Percentiles rank a stretch among this genome's conserved stretches.
These are phyloP conservation scores for Zaprionus taronus DNA, from an alignment of 1,140 invertebrate genomes.

Conservation along the genomic window DNA sequence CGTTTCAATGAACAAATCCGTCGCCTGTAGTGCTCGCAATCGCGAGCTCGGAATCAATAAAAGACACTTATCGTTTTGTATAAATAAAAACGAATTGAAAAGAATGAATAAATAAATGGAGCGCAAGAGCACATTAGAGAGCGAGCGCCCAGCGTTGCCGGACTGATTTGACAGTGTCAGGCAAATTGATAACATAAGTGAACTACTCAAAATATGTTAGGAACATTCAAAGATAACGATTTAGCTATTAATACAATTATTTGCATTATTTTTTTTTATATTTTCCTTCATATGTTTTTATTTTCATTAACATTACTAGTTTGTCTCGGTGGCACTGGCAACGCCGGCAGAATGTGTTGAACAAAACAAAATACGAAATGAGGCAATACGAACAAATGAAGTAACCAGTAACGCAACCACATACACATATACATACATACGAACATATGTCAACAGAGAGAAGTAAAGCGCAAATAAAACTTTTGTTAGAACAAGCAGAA, in stretches of 20 bases:
- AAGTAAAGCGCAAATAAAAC: slow-evolving; percentile 62
- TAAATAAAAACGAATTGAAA: slow-evolving; percentile 68
- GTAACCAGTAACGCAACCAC: slow-evolving; percentile 46
- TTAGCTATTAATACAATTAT: not conserved
- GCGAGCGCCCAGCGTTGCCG: slow-evolving; percentile 59
- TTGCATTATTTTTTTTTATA: not conserved
- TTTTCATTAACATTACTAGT: slow-evolving; percentile 16
- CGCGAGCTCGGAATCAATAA: slow-evolving; percentile 60
- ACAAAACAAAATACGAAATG: slow-evolving; percentile 64
- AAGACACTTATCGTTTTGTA: slow-evolving; percentile 53
- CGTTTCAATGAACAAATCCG: slow-evolving; percentile 69
- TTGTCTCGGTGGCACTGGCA: slow-evolving; percentile 19
- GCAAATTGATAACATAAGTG: slow-evolving; percentile 25
- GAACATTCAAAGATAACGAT: not conserved
- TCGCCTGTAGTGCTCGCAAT: slow-evolving; percentile 25
- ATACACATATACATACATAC: slow-evolving; percentile 35
- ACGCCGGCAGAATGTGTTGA: slow-evolving; percentile 57
- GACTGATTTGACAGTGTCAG: slow-evolving; percentile 13
- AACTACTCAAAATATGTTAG: not conserved
- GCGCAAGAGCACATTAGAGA: slow-evolving; percentile 51
- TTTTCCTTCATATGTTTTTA: not conserved
- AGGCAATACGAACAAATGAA: slow-evolving; percentile 44
- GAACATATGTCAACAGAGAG: slow-evolving; percentile 48
- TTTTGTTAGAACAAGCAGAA: slow-evolving; percentile 20
- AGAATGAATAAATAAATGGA: slow-evolving; percentile 54